Base-by-base conservation (phyloP, 1,140 invertebrate species). In the Goniozus legneri region DNA sequence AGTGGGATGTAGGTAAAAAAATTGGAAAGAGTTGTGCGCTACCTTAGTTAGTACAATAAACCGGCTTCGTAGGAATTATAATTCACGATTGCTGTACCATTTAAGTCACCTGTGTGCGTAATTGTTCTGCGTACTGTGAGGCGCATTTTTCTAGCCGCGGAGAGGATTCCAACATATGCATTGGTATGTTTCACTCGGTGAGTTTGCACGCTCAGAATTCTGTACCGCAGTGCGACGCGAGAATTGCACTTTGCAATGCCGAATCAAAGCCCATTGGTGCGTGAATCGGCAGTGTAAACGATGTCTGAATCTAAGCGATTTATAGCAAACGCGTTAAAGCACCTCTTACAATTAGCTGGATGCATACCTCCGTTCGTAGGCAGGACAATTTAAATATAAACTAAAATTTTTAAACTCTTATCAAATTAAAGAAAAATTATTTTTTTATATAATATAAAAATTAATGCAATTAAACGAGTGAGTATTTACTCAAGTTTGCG, bases 121-220 rank as follows among this genome's bases (percentile, higher is more conserved):
- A 67, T 65, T 67, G 66, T 66, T 67, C 62, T 58, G 63, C 66
- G 62, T 64, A 67, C 66, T 65, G 58, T 59, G 55, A 60, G 52
- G 50, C 51, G 55, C 54, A 55, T 64, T 67, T 67, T n/a, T n/a
- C n/a, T n/a, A n/a, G n/a, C n/a, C n/a, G n/a, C n/a, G n/a, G n/a
- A n/a, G n/a, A n/a, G n/a, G n/a, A n/a, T n/a, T n/a, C n/a, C n/a
- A n/a, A n/a, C n/a, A n/a, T n/a, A n/a, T n/a, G n/a, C n/a, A n/a
- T n/a, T n/a, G n/a, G n/a, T n/a, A n/a, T n/a, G n/a, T n/a, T n/a
- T n/a, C n/a, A n/a, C n/a, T n/a, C n/a, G n/a, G n/a, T n/a, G n/a
- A n/a, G n/a, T n/a, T 44, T 24, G 4, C 4, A 27, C 18, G 15
- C 37, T 24, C 21, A 22, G 4, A 31, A 35, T 33, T 24, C 38